Percentiles rank a stretch among this genome's conserved stretches.
Conservation (phyloP, 2,888 invertebrate species). For the Ectropis crepuscularia region DNA sequence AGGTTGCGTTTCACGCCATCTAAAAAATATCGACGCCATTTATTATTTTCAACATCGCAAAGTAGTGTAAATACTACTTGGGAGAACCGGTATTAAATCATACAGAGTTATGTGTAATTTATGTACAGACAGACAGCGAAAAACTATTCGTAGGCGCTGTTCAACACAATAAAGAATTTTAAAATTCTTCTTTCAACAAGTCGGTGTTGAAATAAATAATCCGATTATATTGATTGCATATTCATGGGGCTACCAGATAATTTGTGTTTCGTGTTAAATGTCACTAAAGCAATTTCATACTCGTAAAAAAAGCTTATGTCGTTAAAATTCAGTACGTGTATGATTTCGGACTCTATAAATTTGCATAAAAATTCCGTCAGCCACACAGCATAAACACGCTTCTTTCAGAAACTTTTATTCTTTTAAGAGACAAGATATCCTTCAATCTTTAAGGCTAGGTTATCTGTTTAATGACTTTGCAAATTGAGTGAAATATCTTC, state of each 20-base stretch:
- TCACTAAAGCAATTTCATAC: constrained; percentile 47
- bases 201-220: constrained; percentile 52
- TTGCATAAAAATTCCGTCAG: constrained; percentile 26
- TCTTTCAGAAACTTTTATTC: constrained; percentile 2
- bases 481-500: background rate
- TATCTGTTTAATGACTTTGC: background rate
- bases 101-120: constrained; percentile 57
- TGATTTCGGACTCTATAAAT: constrained; percentile 39
- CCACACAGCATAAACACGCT: constrained; percentile 14
- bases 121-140: constrained; percentile 47
- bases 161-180: constrained; percentile 47
- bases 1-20: constrained; percentile 64
- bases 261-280: constrained; percentile 47
- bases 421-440: constrained; percentile 10
- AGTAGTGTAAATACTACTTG: constrained; percentile 71
- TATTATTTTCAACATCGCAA: constrained; percentile 62
- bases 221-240: constrained; percentile 57
- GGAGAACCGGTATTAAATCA: constrained; percentile 66
- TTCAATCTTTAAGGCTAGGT: background rate
- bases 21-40: constrained; percentile 70
- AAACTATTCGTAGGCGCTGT: constrained; percentile 51
- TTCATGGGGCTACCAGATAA: constrained; percentile 52
- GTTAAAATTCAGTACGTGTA: constrained; percentile 41
- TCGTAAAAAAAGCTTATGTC: constrained; percentile 45
- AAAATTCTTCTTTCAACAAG: constrained; percentile 56